Evolutionary conservation across 2,797 vertebrate species (phyloP).

Genomic region (Zalophus californianus): DNA sequence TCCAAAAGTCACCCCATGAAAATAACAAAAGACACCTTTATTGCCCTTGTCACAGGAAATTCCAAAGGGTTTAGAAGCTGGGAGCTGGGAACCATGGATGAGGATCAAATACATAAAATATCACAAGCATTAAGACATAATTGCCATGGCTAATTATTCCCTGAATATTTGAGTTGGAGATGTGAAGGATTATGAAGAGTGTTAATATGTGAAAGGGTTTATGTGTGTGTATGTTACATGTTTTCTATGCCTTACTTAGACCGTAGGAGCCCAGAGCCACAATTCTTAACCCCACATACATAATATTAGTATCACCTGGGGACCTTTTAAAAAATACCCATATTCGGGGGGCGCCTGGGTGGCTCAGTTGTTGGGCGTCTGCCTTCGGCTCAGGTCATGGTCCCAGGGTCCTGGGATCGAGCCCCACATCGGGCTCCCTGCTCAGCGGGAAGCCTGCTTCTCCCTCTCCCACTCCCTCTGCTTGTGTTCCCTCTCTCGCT

Average conservation of each 20-base stretch:
- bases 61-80: not conserved
- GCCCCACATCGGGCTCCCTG: too few species aligned
- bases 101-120: not conserved
- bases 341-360: too few species aligned
- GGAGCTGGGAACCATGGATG: not conserved
- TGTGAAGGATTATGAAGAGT: not conserved
- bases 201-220: not conserved
- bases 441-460: too few species aligned
- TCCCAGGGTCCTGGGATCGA: too few species aligned
- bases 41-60: not conserved
- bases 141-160: not conserved
- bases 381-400: too few species aligned
- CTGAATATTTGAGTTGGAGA: not conserved
- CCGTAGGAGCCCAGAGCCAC: not conserved
- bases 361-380: too few species aligned
- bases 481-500: too few species aligned
- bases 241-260: not conserved
- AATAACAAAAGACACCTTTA: not conserved
- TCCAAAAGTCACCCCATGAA: not conserved
- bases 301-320: not conserved
- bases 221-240: not conserved
- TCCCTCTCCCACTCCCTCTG: too few species aligned
- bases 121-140: not conserved
- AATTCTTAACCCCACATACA: not conserved
- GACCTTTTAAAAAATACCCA: not conserved